Conservation (phyloP, 2,888 invertebrate species). For the Lasioglossum morio region DNA sequence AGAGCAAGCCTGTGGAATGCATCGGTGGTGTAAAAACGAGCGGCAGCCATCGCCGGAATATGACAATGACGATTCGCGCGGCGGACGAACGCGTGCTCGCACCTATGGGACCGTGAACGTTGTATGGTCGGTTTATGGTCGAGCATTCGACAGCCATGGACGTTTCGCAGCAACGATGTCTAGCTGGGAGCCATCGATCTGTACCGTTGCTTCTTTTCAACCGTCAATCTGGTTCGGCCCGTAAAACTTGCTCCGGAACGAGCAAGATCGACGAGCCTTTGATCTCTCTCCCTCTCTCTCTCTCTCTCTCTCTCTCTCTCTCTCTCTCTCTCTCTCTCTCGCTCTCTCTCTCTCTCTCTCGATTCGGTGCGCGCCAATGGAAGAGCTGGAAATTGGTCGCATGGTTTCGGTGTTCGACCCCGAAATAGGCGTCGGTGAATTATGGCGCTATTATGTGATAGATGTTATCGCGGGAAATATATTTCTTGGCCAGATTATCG, state of each 20-base stretch:
- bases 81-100: neutral
- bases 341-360: too few species aligned
- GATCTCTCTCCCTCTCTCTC: too few species aligned
- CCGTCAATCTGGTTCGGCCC: slow-evolving; percentile 39
- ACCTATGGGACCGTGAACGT: slow-evolving; percentile 3
- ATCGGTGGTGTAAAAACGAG: slow-evolving; percentile 34
- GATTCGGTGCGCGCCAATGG: neutral
- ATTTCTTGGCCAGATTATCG: slow-evolving; percentile 28
- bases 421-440: slow-evolving; percentile 5
- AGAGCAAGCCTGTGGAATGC: slow-evolving; percentile 45
- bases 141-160: slow-evolving; percentile 42
- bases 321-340: too few species aligned
- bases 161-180: slow-evolving; percentile 25
- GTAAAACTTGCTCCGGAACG: slow-evolving; percentile 16
- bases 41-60: slow-evolving; percentile 3
- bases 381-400: slow-evolving; percentile 26
- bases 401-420: neutral
- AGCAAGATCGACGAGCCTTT: slow-evolving; percentile 4
- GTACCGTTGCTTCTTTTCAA: slow-evolving; percentile 14
- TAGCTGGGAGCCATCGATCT: slow-evolving; percentile 7
- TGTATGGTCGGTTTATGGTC: slow-evolving; percentile 34
- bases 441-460: slow-evolving; percentile 15
- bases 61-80: neutral
- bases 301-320: too few species aligned
- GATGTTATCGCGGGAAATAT: slow-evolving; percentile 16